Conservation (phyloP, 2,888 invertebrate genomes). For the Idaea biselata region DNA sequence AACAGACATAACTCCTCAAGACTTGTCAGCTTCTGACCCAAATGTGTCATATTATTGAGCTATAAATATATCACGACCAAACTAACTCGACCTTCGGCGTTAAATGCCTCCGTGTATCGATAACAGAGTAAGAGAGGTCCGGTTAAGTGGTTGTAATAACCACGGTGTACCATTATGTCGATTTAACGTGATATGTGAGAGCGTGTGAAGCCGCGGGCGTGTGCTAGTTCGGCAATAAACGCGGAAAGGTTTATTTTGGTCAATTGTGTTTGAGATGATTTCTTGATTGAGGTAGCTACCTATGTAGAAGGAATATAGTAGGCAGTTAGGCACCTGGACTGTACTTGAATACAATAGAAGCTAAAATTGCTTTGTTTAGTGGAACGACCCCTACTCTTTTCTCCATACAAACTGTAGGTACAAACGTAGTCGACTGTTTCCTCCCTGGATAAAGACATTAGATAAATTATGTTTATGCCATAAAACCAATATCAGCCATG, state of each 20-base stretch:
- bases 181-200: constrained; percentile 56
- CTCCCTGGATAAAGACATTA: no score
- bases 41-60: constrained; percentile 60
- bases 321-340: no score
- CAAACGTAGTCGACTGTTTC: no score
- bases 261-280: neutral
- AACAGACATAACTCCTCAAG: constrained; percentile 39
- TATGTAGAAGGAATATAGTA: no score
- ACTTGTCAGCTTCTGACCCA: constrained; percentile 49
- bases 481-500: no score
- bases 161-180: constrained; percentile 38
- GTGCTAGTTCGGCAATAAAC: constrained; percentile 11
- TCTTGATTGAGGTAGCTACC: neutral
- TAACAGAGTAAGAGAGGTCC: constrained; percentile 19
- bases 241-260: neutral
- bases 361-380: no score
- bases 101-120: constrained; percentile 15
- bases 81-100: constrained; percentile 22
- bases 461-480: no score
- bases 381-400: no score
- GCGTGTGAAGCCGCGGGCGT: constrained; percentile 37
- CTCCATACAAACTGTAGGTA: no score
- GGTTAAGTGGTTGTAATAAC: constrained; percentile 23
- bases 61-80: constrained; percentile 56
- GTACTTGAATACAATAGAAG: no score